These are phyloP conservation scores for Chaunax sp. DNA, from an alignment of 2,797 vertebrate genomes.

Conservation along the genomic window DNA sequence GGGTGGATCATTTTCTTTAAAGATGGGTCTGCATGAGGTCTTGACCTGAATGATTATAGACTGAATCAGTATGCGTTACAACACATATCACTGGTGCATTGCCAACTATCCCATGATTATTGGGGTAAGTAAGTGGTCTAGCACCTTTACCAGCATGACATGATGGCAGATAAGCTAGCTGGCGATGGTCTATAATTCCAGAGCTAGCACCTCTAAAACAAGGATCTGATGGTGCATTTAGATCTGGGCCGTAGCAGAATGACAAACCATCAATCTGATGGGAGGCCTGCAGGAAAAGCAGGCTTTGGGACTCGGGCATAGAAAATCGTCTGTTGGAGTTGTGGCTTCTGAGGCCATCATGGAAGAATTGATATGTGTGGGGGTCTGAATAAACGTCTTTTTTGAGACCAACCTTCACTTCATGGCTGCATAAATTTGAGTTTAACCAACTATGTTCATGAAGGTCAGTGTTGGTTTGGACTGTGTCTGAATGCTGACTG, in stretches of 20 bases:
- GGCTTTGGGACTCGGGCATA: constrained; percentile 35
- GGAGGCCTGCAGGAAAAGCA: constrained; percentile 37
- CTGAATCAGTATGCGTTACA: constrained; percentile 2
- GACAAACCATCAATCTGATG: constrained; percentile 24
- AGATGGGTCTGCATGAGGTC: constrained; percentile 62
- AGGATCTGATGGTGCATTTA: constrained; percentile 6
- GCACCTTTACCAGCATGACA: background rate
- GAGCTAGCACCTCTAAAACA: constrained; percentile 14
- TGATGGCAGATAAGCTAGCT: background rate
- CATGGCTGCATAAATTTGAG: constrained; percentile 29
- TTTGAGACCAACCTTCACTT: constrained; percentile 49
- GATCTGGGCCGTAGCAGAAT: background rate
- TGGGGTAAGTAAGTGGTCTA: constrained; percentile 38
- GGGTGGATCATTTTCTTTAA: constrained; percentile 20
- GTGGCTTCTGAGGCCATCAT: background rate
- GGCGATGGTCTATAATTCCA: constrained; percentile 8
- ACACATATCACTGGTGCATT: constrained; percentile 1
- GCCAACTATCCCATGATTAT: background rate
- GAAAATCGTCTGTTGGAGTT: constrained; percentile 31
- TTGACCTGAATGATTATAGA: constrained; percentile 20
- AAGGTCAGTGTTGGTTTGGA: constrained; percentile 16
- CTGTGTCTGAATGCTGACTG: constrained; percentile 9
- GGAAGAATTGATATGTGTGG: constrained; percentile 3
- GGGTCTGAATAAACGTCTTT: constrained; percentile 61
- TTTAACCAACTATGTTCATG: constrained; percentile 10